Evolutionary conservation across 1,140 invertebrate species (phyloP).

Genomic region (Aporrectodea caliginosa): DNA sequence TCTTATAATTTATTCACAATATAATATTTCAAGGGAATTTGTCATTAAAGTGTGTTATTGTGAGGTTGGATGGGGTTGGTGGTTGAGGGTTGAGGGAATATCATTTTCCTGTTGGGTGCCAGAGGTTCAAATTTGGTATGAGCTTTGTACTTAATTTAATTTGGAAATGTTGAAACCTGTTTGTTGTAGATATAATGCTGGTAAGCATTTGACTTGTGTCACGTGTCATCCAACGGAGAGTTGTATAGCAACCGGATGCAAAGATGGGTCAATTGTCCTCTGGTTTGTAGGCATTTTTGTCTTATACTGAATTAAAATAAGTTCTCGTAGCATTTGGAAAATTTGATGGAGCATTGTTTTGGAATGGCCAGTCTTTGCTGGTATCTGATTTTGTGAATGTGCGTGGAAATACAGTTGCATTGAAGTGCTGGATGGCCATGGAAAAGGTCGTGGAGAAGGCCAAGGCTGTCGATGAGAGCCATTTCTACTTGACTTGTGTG

Average conservation of each 20-base stretch:
- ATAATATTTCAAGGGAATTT: not conserved
- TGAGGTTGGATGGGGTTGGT: too few species aligned
- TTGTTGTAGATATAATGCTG: constrained; percentile 30
- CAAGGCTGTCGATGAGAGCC: too few species aligned
- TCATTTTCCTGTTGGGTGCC: not conserved
- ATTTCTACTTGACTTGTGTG: too few species aligned
- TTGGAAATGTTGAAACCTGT: constrained; percentile 10
- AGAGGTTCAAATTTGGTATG: not conserved
- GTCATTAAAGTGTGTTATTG: too few species aligned
- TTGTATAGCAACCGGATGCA: constrained; percentile 68
- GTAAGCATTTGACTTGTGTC: constrained; percentile 64
- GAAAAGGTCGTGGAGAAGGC: not conserved
- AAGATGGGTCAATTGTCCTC: constrained; percentile 64
- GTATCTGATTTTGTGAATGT: not conserved
- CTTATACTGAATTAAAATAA: not conserved
- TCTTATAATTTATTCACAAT: not conserved
- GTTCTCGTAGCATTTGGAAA: too few species aligned
- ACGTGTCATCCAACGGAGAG: constrained; percentile 66
- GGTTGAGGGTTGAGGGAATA: not conserved
- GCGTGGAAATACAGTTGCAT: not conserved
- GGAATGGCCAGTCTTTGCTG: not conserved
- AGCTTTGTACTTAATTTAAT: not conserved
- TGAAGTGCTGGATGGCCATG: not conserved
- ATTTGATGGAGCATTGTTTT: too few species aligned
- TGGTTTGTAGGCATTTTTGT: constrained; percentile 55